Evolutionary conservation across 2,113 vertebrate species (phyloP).

Genomic region (Tetraodon nigroviridis): DNA sequence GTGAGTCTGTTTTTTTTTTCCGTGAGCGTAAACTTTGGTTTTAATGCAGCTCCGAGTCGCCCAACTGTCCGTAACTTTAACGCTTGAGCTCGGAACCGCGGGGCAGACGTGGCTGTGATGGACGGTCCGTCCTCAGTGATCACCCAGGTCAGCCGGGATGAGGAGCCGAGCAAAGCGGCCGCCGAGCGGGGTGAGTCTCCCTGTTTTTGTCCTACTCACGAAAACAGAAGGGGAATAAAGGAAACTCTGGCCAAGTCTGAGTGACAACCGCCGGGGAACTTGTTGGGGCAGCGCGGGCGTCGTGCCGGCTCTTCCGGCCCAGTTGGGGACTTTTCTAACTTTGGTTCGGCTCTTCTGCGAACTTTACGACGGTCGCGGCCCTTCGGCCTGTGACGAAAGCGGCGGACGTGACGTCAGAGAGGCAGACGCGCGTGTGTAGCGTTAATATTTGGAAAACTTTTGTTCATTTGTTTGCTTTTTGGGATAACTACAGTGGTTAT

Average conservation of each 20-base stretch:
- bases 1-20: background rate
- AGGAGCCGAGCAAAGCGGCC: conserved; percentile 66
- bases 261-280: background rate
- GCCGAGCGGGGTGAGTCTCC: conserved; percentile 69
- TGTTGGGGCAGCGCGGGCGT: too few relatives aligned
- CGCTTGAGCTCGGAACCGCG: conserved; percentile 46
- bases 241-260: background rate
- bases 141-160: conserved; percentile 78
- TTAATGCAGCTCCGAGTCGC: conserved; percentile 47
- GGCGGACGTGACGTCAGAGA: conserved; percentile 52
- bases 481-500: too few relatives aligned
- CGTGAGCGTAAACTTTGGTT: conserved; percentile 19
- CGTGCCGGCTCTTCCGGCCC: background rate
- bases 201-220: background rate
- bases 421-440: background rate
- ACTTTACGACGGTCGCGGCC: conserved; percentile 33
- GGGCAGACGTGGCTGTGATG: conserved; percentile 70
- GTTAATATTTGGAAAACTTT: too few relatives aligned
- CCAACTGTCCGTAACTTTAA: conserved; percentile 48
- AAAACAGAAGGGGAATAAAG: background rate
- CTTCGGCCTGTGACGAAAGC: conserved; percentile 40
- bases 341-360: background rate
- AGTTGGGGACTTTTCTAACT: background rate
- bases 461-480: too few relatives aligned
- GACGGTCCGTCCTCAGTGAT: conserved; percentile 76